Conservation (phyloP, 1,140 invertebrate species). For the Achatina immaculata region DNA sequence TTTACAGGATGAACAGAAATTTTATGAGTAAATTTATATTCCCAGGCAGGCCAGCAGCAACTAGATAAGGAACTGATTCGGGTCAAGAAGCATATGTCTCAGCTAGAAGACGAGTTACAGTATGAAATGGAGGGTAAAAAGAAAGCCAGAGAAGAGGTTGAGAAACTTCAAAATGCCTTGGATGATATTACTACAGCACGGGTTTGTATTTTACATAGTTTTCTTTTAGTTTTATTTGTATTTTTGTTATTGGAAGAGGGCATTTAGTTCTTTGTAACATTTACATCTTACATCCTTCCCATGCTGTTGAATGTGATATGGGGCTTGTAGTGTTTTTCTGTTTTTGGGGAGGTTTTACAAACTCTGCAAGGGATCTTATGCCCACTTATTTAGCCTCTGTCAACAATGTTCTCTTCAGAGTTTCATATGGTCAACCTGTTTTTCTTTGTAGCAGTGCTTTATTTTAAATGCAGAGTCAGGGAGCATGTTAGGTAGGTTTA, state of each 20-base stretch:
- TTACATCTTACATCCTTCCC: no score
- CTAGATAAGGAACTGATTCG: conserved; percentile 30
- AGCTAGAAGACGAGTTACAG: conserved; percentile 22
- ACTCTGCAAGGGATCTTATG: no score
- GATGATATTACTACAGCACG: neutral
- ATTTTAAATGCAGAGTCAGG: no score
- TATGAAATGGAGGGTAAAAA: conserved; percentile 14
- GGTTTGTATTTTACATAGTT: neutral
- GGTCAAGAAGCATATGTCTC: conserved; percentile 12
- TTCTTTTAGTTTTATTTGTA: neutral
- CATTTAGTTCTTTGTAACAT: neutral
- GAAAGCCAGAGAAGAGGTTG: conserved; percentile 18
- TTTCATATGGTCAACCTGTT: no score
- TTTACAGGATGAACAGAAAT: no score
- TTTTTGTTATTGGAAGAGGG: neutral
- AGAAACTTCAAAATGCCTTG: conserved; percentile 7
- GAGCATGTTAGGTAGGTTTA: no score
- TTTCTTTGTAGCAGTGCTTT: neutral
- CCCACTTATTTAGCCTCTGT: no score
- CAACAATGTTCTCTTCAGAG: no score
- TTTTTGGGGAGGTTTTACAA: no score
- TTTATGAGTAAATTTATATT: no score
- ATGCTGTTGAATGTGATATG: no score
- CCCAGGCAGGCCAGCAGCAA: neutral
- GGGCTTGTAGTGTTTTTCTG: no score